Percentiles rank a stretch among this genome's conserved stretches.
phyloP scores from a whole-genome alignment of 2,797 vertebrate species.

The Ataeniobius toweri region DNA sequence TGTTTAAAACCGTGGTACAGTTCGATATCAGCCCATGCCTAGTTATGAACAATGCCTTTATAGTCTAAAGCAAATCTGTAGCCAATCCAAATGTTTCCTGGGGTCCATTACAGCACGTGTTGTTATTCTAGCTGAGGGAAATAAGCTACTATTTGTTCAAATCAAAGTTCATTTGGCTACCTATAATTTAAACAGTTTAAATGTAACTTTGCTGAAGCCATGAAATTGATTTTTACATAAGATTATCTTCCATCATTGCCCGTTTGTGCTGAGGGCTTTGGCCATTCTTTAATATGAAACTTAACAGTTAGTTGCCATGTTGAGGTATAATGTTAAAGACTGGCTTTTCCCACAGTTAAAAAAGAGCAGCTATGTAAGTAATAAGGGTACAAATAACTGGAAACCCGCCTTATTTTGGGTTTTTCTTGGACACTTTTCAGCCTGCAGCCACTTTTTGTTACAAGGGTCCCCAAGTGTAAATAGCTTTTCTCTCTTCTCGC shows the following conservation, averaged over 20 bases:
- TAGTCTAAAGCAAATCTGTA: slow-evolving; percentile 47
- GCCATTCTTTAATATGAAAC: slow-evolving; percentile 40
- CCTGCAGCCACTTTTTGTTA: slow-evolving; percentile 66
- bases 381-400: slow-evolving; percentile 42
- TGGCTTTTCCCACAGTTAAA: slow-evolving; percentile 31
- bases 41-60: slow-evolving; percentile 53
- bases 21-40: neutral
- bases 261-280: slow-evolving; percentile 46
- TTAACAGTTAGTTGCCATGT: slow-evolving; percentile 33
- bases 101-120: slow-evolving; percentile 41
- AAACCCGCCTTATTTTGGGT: slow-evolving; percentile 40
- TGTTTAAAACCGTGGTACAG: neutral
- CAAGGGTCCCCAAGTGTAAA: slow-evolving; percentile 58
- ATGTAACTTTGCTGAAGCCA: slow-evolving; percentile 16
- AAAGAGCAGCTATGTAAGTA: slow-evolving; percentile 38
- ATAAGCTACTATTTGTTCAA: slow-evolving; percentile 45
- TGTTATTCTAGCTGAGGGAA: slow-evolving; percentile 52
- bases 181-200: slow-evolving; percentile 21
- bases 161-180: slow-evolving; percentile 13
- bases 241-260: slow-evolving; percentile 47
- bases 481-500: slow-evolving; percentile 52
- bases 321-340: slow-evolving; percentile 30
- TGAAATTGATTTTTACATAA: slow-evolving; percentile 53
- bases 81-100: slow-evolving; percentile 58
- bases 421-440: slow-evolving; percentile 45